Conservation (phyloP, 1,140 invertebrate genomes). For the Anthonomus grandis region DNA sequence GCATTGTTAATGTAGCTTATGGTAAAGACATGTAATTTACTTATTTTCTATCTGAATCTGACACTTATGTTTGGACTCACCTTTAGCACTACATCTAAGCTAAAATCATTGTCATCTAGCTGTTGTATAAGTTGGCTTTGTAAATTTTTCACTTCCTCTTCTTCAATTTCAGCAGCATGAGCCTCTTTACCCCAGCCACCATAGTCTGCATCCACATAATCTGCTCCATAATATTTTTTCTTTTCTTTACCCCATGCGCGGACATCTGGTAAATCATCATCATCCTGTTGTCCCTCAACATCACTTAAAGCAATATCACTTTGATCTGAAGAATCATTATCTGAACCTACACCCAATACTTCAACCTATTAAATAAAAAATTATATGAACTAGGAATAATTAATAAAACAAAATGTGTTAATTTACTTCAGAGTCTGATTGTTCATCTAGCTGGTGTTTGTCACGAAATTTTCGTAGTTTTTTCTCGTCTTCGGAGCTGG, state of each 20-base stretch:
- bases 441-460: conserved; percentile 53
- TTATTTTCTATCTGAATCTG: too few species aligned
- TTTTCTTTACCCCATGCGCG: conserved; percentile 85
- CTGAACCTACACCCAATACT: conserved; percentile 47
- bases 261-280: conserved; percentile 67
- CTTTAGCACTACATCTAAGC: conserved; percentile 61
- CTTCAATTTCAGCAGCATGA: conserved; percentile 74
- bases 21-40: too few species aligned
- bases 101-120: conserved; percentile 78
- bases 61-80: too few species aligned
- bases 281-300: conserved; percentile 65
- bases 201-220: conserved; percentile 86
- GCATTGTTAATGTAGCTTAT: too few species aligned
- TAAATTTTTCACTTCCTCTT: conserved; percentile 79
- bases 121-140: conserved; percentile 74
- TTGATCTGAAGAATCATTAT: conserved; percentile 40
- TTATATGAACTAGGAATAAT: background rate
- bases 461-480: conserved; percentile 61
- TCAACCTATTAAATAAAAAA: conserved; percentile 43
- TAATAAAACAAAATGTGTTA: background rate
- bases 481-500: conserved; percentile 66
- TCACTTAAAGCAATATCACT: conserved; percentile 62
- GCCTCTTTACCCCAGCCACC: conserved; percentile 70
- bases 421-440: conserved; percentile 58
- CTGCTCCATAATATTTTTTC: conserved; percentile 75